Conservation (phyloP, 2,888 invertebrate species). For the Ectobius pallidus region DNA sequence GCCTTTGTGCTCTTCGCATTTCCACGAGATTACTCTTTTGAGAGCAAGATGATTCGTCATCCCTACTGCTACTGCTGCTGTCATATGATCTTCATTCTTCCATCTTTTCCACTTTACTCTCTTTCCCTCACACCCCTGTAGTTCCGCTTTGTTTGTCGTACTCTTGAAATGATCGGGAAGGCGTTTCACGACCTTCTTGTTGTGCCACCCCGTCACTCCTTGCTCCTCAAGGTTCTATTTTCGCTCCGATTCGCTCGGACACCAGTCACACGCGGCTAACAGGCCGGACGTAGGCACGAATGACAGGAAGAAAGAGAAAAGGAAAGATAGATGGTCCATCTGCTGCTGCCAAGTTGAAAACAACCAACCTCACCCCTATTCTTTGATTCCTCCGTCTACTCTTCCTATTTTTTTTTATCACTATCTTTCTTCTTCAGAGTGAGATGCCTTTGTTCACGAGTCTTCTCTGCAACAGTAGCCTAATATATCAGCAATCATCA, state of each 20-base stretch:
- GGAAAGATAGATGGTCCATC: conserved; percentile 2
- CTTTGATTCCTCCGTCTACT: neutral
- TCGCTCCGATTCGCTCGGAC: neutral
- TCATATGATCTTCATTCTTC: conserved; percentile 13
- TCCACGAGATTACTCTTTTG: conserved; percentile 28
- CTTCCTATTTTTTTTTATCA: neutral
- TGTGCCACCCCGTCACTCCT: neutral
- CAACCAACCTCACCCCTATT: neutral
- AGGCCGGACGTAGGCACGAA: neutral
- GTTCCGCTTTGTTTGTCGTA: conserved; percentile 16
- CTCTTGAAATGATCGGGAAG: conserved; percentile 9
- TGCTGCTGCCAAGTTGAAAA: neutral
- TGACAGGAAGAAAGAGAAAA: neutral
- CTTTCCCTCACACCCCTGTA: neutral
- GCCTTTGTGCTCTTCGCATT: conserved; percentile 19
- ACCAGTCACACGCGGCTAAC: neutral
- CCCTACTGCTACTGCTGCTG: neutral
- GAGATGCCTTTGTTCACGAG: too few relatives aligned
- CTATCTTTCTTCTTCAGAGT: neutral
- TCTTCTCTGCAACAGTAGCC: too few relatives aligned
- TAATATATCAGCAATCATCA: too few relatives aligned
- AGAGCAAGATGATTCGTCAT: conserved; percentile 13
- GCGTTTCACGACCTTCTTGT: neutral
- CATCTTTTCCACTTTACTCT: conserved; percentile 11
- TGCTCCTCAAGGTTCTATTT: neutral